Evolutionary conservation across 2,797 vertebrate species (phyloP), one percentile per base, ranked within the genome.

Genomic region (Prunella strophiata): DNA sequence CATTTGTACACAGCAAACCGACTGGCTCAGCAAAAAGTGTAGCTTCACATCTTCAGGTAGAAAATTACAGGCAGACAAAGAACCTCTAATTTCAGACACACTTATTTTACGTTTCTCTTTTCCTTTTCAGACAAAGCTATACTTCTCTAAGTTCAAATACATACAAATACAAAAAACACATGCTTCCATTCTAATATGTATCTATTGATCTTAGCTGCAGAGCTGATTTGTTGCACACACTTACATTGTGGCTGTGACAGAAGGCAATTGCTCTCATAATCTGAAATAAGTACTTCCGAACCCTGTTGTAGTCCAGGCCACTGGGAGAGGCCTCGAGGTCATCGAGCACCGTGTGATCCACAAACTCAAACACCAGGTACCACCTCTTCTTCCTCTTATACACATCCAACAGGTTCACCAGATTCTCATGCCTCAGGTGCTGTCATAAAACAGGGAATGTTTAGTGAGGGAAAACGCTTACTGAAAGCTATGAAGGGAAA

Each of bases 311-410:
- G 74, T 99, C 98, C 73, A 99, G 95, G 11, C 99, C 98, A 0
- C 83, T 97, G 1, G 98, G 98, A 91, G 98, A 98, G 5, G 98
- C 98, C 81, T 99, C 98, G 30, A 99, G 97, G 79, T 99, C 98
- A 6, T 99, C 98, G n/a, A 99, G 98, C 54, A 99, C 96, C 0
- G 98, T 99, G 73, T 98, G 98, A 88, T 99, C 99, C 91, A 99
- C 98, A 91, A 99, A 99, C 93, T 99, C 99, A 94, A 99, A 99
- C 57, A 99, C 99, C 84, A 99, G 97, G n/a, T 98, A 99, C 98
- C 98, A 99, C 32, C 98, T 97, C 38, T 98, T 98, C 42, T 98
- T 98, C 58, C 98, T 98, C 94, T 98, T 98, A 97, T 97, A 99
- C 50, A 98, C 99, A 76, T 99, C 99, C 48, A 99, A 96, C 29